These are phyloP conservation scores for Holacanthella duospinosa DNA, from an alignment of 2,888 invertebrate species.

Conservation along the genomic window DNA sequence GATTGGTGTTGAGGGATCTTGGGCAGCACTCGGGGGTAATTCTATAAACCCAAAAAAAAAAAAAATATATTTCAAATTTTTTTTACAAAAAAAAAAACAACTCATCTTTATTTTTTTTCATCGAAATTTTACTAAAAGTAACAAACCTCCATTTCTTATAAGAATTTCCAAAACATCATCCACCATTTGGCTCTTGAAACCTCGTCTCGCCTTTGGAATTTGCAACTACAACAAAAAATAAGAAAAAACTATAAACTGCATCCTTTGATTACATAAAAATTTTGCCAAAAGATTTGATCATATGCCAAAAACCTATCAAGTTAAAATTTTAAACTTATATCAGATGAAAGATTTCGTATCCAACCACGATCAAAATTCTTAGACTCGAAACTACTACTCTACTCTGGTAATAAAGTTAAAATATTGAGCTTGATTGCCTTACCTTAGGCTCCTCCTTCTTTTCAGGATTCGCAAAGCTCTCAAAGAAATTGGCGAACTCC, in stretches of 20 bases:
- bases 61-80: background rate
- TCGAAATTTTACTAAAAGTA: background rate
- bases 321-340: no score
- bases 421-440: no score
- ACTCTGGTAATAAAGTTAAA: no score
- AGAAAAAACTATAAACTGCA: background rate
- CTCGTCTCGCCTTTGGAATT: conserved; percentile 27
- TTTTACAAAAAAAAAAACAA: conserved; percentile 10
- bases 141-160: conserved; percentile 66
- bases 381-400: no score
- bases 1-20: conserved; percentile 54
- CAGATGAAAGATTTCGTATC: no score
- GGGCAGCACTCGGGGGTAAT: conserved; percentile 75
- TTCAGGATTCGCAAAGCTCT: conserved; percentile 17
- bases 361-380: no score
- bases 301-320: no score
- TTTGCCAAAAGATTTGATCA: background rate
- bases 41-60: conserved; percentile 49
- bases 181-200: conserved; percentile 63
- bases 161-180: conserved; percentile 89
- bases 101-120: background rate
- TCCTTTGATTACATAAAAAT: background rate
- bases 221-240: conserved; percentile 6
- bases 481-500: conserved; percentile 23
- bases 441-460: conserved; percentile 8